Evolutionary conservation across 2,113 vertebrate genomes (phyloP), one percentile per base, ranked within the genome.

Genomic region (Hassar affinis): DNA sequence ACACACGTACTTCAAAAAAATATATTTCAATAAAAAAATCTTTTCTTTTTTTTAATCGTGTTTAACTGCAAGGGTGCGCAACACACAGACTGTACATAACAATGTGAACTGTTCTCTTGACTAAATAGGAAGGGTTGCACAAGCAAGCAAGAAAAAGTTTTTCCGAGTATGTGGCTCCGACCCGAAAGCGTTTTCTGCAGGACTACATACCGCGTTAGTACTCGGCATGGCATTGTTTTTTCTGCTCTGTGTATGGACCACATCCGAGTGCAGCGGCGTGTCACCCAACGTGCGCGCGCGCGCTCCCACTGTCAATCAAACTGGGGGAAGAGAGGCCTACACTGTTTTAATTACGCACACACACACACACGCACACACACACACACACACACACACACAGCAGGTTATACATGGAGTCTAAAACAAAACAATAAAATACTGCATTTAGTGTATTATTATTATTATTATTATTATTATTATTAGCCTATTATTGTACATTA

Each of bases 231-330:
- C 38, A 51, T 64, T 85, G 82, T 71, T 86, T 35, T 22, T 64
- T 56, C 27, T 20, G 5, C 7, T 18, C 4, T 71, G 68, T 47
- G 69, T 72, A 27, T 30, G 45, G 45, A 51, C 69, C 69, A 72
- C 5, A 49, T 11, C 22, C 69, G 12, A 72, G 45, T 49, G 45
- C 69, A 72, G 64, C 35, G 35, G 18, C n/a, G 72, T 79, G 84
- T 71, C 84, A 85, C 74, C 33, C 62, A 78, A 47, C 84, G 78
- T 42, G 80, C 68, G 80, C 80, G 84, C 80, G 84, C 85, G 57
- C 85, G 66, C 84, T 87, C 90, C 88, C 90, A 88, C 89, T 88
- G 90, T 86, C 91, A 87, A 87, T 90, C 88, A 90, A 88, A 91
- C 86, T 49, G 42, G 47, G 7, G 80, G 89, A 88, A 88, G 88